phyloP scores from a whole-genome alignment of 2,888 invertebrate genomes.

The Caenorhabditis virilis region DNA sequence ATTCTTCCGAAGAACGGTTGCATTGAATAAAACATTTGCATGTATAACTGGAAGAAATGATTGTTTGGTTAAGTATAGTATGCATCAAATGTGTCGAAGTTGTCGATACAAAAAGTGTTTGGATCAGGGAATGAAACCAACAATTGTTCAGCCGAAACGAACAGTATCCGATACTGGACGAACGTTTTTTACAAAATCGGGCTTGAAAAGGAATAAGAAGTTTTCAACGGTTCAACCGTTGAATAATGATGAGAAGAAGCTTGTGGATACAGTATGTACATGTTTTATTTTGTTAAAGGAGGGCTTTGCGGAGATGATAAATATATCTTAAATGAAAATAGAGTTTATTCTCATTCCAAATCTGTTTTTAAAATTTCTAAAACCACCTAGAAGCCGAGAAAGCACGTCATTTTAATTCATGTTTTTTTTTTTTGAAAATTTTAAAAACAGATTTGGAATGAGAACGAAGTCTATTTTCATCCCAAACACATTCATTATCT shows the following conservation, averaged over 20 bases:
- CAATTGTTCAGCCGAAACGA: slow-evolving; percentile 53
- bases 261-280: too few relatives aligned
- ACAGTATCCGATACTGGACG: slow-evolving; percentile 27
- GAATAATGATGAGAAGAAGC: slow-evolving; percentile 24
- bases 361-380: too few relatives aligned
- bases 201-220: slow-evolving; percentile 38
- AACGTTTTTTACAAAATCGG: slow-evolving; percentile 6
- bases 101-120: slow-evolving; percentile 60
- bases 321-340: too few relatives aligned
- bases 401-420: too few relatives aligned
- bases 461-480: too few relatives aligned
- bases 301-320: too few relatives aligned
- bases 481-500: too few relatives aligned
- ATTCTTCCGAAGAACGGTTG: slow-evolving; percentile 63
- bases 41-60: slow-evolving; percentile 51
- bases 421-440: too few relatives aligned
- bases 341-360: too few relatives aligned
- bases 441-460: too few relatives aligned
- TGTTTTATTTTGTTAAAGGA: too few relatives aligned
- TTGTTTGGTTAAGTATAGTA: slow-evolving; percentile 44
- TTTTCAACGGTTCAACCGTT: slow-evolving; percentile 41
- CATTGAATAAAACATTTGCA: slow-evolving; percentile 49
- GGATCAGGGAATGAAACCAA: slow-evolving; percentile 58
- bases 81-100: slow-evolving; percentile 60
- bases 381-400: too few relatives aligned